Percentiles rank a stretch among this genome's conserved stretches.
Evolutionary conservation across 2,888 invertebrate genomes (phyloP).

Genomic region (Scaptomyza tumidula): DNA sequence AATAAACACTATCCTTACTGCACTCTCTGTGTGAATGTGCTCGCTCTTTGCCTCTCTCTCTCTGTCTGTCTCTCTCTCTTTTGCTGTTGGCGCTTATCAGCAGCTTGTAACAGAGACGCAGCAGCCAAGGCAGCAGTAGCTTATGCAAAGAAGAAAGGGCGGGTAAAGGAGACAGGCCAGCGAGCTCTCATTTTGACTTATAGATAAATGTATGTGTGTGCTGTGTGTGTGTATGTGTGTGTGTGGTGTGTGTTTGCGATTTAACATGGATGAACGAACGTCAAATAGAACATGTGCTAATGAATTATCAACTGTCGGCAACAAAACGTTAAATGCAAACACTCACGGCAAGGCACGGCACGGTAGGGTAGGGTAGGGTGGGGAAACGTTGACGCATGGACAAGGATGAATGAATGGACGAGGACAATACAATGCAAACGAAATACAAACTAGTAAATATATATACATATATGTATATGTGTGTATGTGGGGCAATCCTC

Average conservation of each 20-base stretch:
- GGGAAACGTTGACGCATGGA: conserved; percentile 17
- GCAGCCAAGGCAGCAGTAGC: conserved; percentile 53
- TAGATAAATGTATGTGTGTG: background rate
- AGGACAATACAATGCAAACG: conserved; percentile 14
- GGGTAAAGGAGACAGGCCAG: conserved; percentile 21
- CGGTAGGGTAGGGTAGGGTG: conserved; percentile 57
- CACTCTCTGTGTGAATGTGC: conserved; percentile 18
- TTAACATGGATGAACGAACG: conserved; percentile 73
- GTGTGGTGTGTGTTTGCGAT: conserved; percentile 22
- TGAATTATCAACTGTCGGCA: conserved; percentile 75
- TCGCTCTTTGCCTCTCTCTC: background rate
- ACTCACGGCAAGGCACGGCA: conserved; percentile 51
- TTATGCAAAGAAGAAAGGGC: background rate
- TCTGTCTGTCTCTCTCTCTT: conserved; percentile 17
- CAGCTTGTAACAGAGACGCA: conserved; percentile 68
- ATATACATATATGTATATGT: background rate
- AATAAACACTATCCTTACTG: conserved; percentile 43
- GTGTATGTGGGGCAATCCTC: conserved; percentile 47
- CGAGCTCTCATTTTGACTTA: conserved; percentile 15
- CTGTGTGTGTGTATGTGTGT: conserved; percentile 1
- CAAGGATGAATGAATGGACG: conserved; percentile 35
- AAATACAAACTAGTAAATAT: conserved; percentile 5
- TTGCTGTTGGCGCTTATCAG: conserved; percentile 29
- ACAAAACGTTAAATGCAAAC: conserved; percentile 75
- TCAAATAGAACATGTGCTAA: conserved; percentile 78